A percentile compares a stretch with the other conserved stretches of the same genome.
Evolutionary conservation across 2,888 invertebrate genomes (phyloP).

Genomic region (Siphlonurus alternatus): DNA sequence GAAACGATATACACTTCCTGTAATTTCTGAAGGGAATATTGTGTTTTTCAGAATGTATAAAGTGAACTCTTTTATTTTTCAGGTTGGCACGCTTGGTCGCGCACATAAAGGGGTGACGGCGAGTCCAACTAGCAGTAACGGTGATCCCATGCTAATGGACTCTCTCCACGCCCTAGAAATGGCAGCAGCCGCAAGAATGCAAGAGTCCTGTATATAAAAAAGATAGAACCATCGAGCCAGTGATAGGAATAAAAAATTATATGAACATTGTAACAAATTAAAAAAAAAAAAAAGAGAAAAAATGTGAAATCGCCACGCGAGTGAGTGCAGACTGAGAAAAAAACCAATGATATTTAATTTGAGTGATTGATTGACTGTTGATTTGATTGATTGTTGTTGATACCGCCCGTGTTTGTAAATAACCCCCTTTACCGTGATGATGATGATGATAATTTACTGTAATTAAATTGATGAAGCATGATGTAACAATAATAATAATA

Average conservation of each 20-base stretch:
- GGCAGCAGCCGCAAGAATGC: constrained; percentile 8
- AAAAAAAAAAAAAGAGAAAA: not conserved
- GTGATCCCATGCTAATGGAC: constrained; percentile 3
- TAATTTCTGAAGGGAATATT: too few relatives aligned
- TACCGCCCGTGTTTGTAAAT: not conserved
- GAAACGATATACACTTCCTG: too few relatives aligned
- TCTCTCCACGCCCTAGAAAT: constrained; percentile 9
- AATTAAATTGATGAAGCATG: too few relatives aligned
- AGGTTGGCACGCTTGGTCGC: not conserved
- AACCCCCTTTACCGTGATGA: not conserved
- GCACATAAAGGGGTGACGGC: constrained; percentile 10
- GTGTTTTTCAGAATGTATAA: too few relatives aligned
- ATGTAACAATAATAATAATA: too few relatives aligned
- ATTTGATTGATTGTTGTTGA: not conserved
- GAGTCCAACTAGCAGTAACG: constrained; percentile 5
- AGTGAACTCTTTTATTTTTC: too few relatives aligned
- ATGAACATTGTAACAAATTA: not conserved
- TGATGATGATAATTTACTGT: too few relatives aligned
- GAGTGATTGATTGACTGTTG: not conserved
- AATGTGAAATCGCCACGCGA: not conserved
- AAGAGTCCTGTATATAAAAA: constrained; percentile 9
- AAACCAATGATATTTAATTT: too few relatives aligned
- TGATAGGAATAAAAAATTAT: not conserved
- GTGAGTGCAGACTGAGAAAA: too few relatives aligned
- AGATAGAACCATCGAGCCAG: not conserved